phyloP scores from a whole-genome alignment of 2,888 invertebrate species.

The Zygogramma bicolorata region DNA sequence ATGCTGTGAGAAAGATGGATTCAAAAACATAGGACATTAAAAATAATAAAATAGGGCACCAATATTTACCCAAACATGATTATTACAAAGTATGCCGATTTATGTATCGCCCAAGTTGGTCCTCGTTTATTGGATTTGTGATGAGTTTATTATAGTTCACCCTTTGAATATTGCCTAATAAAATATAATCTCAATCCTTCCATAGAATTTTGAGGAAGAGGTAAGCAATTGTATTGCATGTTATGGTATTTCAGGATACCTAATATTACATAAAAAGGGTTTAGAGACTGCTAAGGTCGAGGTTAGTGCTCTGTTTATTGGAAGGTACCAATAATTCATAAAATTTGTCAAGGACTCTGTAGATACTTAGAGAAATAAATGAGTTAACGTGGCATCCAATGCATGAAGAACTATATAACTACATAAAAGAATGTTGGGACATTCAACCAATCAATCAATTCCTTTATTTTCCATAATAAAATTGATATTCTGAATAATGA shows the following conservation, averaged over 20 bases:
- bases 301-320: constrained; percentile 6
- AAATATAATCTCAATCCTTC: constrained; percentile 13
- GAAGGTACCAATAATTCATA: background rate
- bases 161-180: constrained; percentile 18
- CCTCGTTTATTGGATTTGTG: background rate
- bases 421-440: too few relatives aligned
- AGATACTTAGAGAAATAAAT: background rate
- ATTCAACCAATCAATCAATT: too few relatives aligned
- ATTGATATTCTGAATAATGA: too few relatives aligned
- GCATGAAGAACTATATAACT: too few relatives aligned
- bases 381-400: too few relatives aligned
- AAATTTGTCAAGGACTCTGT: background rate
- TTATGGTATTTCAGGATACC: background rate
- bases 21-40: background rate
- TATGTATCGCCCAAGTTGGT: background rate
- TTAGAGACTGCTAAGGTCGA: background rate
- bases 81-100: background rate
- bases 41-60: background rate
- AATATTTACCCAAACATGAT: background rate
- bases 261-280: constrained; percentile 6
- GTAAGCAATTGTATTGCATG: constrained; percentile 2
- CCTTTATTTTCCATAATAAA: too few relatives aligned
- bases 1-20: background rate
- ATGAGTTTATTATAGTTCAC: background rate
- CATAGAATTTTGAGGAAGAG: constrained; percentile 12